Evolutionary conservation across 2,113 vertebrate species (phyloP), one percentile per base, ranked within the genome.

Genomic region (Tapirus terrestris): DNA sequence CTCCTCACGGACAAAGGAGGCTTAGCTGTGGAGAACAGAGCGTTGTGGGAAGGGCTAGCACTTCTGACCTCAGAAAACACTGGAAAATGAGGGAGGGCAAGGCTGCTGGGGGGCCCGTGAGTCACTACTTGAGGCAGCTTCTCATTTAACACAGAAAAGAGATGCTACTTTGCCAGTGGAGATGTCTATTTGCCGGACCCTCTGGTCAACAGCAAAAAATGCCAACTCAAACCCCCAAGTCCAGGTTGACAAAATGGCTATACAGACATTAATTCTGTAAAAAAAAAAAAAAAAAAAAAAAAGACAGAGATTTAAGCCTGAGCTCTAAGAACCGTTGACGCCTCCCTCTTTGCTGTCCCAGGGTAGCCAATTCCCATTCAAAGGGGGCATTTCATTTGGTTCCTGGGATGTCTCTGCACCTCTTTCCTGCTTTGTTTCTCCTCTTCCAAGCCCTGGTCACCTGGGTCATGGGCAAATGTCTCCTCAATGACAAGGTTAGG

Each of bases 61-160:
- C 16, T 82, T 80, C 94, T 60, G 75, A 83, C 48, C 93, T 88
- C 70, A 91, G 95, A 51, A 88, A 58, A 65, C 36, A 13, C 60
- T 27, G 36, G 79, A 67, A 80, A 89, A 21, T 29, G 16, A 16
- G 5, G 0, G 9, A 63, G 36, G 29, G 63, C 79, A 60, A 27
- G 56, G 36, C 51, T 84, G 10, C 21, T 6, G 33, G 61, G 14
- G 91, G 72, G 13, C 43, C n/a, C 1, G 0, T 33, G 45, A 89
- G 25, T 53, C 61, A 72, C 89, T 6, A 33, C 56, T 76, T n/a
- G 4, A 77, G 67, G 65, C 17, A 16, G 31, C 2, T 29, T 70
- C 36, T n/a, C 17, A 5, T 58, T 61, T 36, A 70, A 76, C 12
- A 12, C 23, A 72, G 65, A 27, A 72, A 93, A 60, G 65, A 75